Conservation (phyloP, 2,113 vertebrate species). For the Glaucomys volans region DNA sequence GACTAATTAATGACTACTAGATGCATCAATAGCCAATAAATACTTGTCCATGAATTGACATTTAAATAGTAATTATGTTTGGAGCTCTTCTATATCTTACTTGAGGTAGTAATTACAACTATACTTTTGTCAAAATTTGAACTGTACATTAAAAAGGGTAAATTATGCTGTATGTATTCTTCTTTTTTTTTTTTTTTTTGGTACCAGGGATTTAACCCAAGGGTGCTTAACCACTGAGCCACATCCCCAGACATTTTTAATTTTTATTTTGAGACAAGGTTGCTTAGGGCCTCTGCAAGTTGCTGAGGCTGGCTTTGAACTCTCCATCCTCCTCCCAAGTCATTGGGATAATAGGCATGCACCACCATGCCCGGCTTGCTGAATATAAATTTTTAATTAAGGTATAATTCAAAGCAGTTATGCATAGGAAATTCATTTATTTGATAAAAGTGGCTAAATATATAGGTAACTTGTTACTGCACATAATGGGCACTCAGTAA, state of each 20-base stretch:
- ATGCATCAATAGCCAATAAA: constrained; percentile 33
- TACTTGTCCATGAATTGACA: constrained; percentile 51
- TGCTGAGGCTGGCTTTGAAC: too few species aligned
- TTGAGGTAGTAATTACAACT: constrained; percentile 12
- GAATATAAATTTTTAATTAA: constrained; percentile 53
- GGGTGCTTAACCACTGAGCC: too few species aligned
- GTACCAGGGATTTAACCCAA: too few species aligned
- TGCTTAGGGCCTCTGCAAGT: too few species aligned
- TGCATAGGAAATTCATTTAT: constrained; percentile 55
- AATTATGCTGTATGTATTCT: constrained; percentile 23
- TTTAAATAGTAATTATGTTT: constrained; percentile 62
- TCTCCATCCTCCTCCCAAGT: too few species aligned
- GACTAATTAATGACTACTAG: background rate
- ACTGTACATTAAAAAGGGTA: constrained; percentile 45
- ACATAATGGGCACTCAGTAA: background rate
- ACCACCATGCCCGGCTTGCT: background rate
- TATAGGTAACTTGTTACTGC: constrained; percentile 38
- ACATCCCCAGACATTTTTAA: too few species aligned
- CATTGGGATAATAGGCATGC: too few species aligned
- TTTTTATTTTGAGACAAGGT: too few species aligned
- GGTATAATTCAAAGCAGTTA: constrained; percentile 53
- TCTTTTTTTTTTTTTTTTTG: too few species aligned
- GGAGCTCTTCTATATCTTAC: constrained; percentile 24
- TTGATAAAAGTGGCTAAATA: constrained; percentile 52
- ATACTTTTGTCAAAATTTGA: constrained; percentile 51